Evolutionary conservation across 2,113 vertebrate genomes (phyloP), one percentile per base, ranked within the genome.

Genomic region (Hippocampus mohnikei): DNA sequence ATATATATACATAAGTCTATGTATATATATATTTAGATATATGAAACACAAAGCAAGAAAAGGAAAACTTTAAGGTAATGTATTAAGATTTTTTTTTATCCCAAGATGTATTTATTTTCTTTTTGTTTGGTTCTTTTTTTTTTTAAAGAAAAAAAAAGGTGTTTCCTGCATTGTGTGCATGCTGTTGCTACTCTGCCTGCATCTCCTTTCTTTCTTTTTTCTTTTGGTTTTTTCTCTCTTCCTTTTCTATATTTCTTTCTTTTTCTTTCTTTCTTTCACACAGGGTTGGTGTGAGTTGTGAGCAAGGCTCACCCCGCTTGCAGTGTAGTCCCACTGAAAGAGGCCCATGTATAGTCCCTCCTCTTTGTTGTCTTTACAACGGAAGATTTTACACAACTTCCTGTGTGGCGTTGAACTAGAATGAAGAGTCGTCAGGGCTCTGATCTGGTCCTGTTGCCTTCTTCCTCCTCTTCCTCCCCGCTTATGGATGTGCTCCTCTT

Each of bases 61-160:
- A 90, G 84, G 88, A 92, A 88, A 84, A 89, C 88, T 88, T 89
- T 88, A 88, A 91, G 82, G 90, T 91, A 89, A 91, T 91, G 90
- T 93, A 92, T 92, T 90, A 89, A 86, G 84, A 86, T 87, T 89
- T 88, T 92, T 91, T 90, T 87, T 91, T 89, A 89, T 89, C 82
- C 87, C 83, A 87, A 90, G 84, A 92, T 93, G 90, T 93, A 92
- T 93, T 93, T 92, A 92, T 93, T 93, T 92, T 92, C 81, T 87
- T 84, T 90, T 68, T 79, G 83, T 86, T 86, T 40, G 7, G 79
- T 89, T 71, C 44, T 60, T 65, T 67, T 55, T 13, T 76, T 69
- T 69, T 66, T n/a, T n/a, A n/a, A 23, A 65, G 5, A 23, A 42
- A 13, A 62, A n/a, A 42, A 42, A n/a, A 62, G 83, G 83, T 89